These are phyloP conservation scores for Tympanuchus pallidicinctus DNA, from an alignment of 2,113 vertebrate genomes.

Conservation along the genomic window DNA sequence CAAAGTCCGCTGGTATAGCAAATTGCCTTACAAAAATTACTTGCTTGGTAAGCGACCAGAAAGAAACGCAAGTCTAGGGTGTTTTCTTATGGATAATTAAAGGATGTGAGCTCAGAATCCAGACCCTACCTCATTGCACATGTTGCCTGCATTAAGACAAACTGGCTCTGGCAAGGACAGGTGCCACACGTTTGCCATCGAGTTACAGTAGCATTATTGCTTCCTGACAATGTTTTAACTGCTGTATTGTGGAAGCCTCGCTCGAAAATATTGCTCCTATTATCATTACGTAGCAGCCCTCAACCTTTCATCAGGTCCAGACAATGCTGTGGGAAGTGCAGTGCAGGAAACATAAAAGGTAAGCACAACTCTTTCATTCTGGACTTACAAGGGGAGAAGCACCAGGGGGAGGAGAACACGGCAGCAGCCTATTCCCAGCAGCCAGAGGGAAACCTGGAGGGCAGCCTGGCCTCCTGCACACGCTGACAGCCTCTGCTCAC, in stretches of 20 bases:
- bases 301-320: not conserved
- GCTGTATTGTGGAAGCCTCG: not conserved
- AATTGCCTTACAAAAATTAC: not conserved
- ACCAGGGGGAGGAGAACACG: not conserved
- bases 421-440: not conserved
- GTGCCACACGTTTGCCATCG: rapidly evolving
- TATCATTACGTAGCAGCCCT: not conserved
- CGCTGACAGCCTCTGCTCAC: rapidly evolving
- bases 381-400: not conserved
- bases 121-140: not conserved
- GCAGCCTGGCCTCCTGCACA: not conserved
- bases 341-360: not conserved
- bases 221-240: not conserved
- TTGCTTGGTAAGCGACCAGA: rapidly evolving
- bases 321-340: not conserved
- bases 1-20: not conserved
- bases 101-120: not conserved
- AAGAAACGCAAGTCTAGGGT: not conserved
- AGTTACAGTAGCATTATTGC: rapidly evolving
- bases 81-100: not conserved
- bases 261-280: not conserved
- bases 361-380: not conserved
- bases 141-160: not conserved
- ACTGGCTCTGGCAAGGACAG: not conserved
- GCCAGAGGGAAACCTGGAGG: not conserved